Evolutionary conservation across 2,888 invertebrate genomes (phyloP).

Genomic region (Napeogenes sylphis): DNA sequence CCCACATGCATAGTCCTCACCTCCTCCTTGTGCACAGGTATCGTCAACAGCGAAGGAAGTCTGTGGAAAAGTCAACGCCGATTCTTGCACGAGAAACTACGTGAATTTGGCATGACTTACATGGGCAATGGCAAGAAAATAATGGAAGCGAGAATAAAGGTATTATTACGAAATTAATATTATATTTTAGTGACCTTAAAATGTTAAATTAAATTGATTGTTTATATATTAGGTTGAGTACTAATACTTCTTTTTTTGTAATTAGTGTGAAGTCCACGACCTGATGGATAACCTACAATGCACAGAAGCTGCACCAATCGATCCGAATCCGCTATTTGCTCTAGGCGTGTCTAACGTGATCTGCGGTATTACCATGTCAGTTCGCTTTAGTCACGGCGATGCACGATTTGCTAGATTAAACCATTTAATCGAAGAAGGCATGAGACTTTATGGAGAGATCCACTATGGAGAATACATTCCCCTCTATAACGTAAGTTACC

Average conservation of each 20-base stretch:
- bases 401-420: constrained; percentile 87
- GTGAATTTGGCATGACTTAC: constrained; percentile 92
- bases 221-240: not conserved
- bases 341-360: constrained; percentile 93
- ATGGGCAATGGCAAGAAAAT: constrained; percentile 87
- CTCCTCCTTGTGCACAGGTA: constrained; percentile 79
- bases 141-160: constrained; percentile 92
- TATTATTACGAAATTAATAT: constrained; percentile 40
- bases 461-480: constrained; percentile 91
- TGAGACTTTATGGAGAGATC: constrained; percentile 89
- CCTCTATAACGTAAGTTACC: constrained; percentile 76
- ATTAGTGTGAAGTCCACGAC: constrained; percentile 85
- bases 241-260: constrained; percentile 36
- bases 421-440: constrained; percentile 93
- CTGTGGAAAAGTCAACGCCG: constrained; percentile 94
- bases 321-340: constrained; percentile 86
- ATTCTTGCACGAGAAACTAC: constrained; percentile 90
- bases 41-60: constrained; percentile 91
- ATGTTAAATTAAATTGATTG: not conserved
- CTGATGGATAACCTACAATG: constrained; percentile 82
- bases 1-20: constrained; percentile 47
- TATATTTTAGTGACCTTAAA: not conserved
- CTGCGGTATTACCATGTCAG: constrained; percentile 93
- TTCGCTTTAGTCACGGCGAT: constrained; percentile 88
- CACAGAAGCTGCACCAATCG: constrained; percentile 82